These are phyloP conservation scores for Pachymerium ferrugineum DNA, from an alignment of 2,888 invertebrate species.

Conservation along the genomic window DNA sequence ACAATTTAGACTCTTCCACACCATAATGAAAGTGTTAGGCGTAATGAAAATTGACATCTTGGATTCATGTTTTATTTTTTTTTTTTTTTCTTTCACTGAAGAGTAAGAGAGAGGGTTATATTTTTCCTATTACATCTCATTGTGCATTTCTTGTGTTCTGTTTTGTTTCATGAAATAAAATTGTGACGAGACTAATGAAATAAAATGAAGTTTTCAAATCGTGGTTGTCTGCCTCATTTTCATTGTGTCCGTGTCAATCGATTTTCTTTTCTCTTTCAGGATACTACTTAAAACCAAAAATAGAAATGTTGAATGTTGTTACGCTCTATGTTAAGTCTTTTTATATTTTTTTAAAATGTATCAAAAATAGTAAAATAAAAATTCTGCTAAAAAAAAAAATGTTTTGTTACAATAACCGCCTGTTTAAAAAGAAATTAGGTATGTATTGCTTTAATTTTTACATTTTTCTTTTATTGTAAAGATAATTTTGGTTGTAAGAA, in stretches of 20 bases:
- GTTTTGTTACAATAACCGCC: too few relatives aligned
- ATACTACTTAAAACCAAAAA: background rate
- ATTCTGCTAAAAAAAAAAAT: too few relatives aligned
- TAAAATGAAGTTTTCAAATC: conserved; percentile 11
- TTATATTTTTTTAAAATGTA: too few relatives aligned
- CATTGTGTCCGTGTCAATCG: conserved; percentile 3
- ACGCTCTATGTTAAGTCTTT: background rate
- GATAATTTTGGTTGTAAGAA: background rate
- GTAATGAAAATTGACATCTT: background rate
- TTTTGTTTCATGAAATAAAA: background rate
- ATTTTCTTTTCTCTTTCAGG: background rate
- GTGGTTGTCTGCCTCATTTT: background rate
- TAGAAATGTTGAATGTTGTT: background rate
- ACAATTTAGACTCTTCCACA: conserved; percentile 19
- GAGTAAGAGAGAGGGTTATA: too few relatives aligned
- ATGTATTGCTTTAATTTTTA: conserved; percentile 16
- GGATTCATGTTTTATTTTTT: background rate
- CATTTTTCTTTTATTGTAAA: background rate
- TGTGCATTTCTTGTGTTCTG: background rate
- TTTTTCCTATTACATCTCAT: too few relatives aligned
- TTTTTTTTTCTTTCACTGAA: too few relatives aligned
- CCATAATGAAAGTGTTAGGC: conserved; percentile 2
- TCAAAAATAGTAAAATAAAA: too few relatives aligned
- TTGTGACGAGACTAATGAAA: background rate
- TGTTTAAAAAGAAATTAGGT: background rate